Evolutionary conservation across 2,888 invertebrate genomes (phyloP).

Genomic region (Drosophila meridionalis): DNA sequence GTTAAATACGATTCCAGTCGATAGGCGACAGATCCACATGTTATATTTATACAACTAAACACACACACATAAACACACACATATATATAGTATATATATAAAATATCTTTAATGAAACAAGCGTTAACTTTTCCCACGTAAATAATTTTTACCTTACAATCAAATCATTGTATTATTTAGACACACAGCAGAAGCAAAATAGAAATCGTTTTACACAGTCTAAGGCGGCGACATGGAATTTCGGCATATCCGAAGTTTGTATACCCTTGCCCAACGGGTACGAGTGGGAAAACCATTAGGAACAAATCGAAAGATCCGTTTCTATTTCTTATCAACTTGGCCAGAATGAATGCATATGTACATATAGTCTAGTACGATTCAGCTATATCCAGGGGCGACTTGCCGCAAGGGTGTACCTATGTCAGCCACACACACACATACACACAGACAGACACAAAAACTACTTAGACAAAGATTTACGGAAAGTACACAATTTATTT

Average conservation of each 20-base stretch:
- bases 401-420: slow-evolving; percentile 30
- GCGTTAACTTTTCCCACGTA: slow-evolving; percentile 79
- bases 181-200: slow-evolving; percentile 30
- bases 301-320: neutral
- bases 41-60: slow-evolving; percentile 18
- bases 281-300: neutral
- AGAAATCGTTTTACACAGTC: slow-evolving; percentile 27
- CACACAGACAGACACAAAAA: slow-evolving; percentile 38
- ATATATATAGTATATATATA: slow-evolving; percentile 11
- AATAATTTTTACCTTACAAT: slow-evolving; percentile 64
- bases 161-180: slow-evolving; percentile 65
- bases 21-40: slow-evolving; percentile 17
- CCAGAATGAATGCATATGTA: slow-evolving; percentile 24
- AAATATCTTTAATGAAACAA: slow-evolving; percentile 56
- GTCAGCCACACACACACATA: slow-evolving; percentile 37
- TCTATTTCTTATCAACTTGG: neutral
- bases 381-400: neutral
- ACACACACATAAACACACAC: neutral
- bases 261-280: slow-evolving; percentile 22
- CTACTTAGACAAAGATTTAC: slow-evolving; percentile 38
- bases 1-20: slow-evolving; percentile 41
- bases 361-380: slow-evolving; percentile 27
- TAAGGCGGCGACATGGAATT: slow-evolving; percentile 11
- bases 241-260: slow-evolving; percentile 22
- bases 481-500: slow-evolving; percentile 46